Evolutionary conservation across 2,113 vertebrate species (phyloP).

Genomic region (Callipepla californica): DNA sequence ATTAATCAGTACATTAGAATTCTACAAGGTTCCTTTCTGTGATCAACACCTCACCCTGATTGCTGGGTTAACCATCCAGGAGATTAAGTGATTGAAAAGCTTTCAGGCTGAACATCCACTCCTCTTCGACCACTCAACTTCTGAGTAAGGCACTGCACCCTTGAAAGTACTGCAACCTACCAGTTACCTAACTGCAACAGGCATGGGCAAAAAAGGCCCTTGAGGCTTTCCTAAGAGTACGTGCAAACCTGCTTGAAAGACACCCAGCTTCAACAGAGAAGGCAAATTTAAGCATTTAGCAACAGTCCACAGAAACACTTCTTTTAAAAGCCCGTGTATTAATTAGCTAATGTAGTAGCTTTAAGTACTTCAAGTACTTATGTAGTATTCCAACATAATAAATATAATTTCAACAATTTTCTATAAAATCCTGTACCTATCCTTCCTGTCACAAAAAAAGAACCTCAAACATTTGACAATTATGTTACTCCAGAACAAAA

Average conservation of each 20-base stretch:
- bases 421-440: background rate
- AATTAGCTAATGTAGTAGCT: background rate
- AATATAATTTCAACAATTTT: background rate
- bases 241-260: background rate
- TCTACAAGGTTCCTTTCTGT: background rate
- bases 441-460: background rate
- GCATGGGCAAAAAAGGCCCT: background rate
- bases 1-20: background rate
- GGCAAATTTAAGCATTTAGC: background rate
- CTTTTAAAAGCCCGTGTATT: background rate
- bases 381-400: background rate
- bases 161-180: background rate
- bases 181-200: background rate
- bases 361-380: too few species aligned
- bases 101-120: background rate
- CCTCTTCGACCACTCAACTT: background rate
- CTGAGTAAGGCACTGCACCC: background rate
- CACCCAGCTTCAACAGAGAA: background rate
- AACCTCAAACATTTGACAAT: background rate
- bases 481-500: background rate
- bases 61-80: rapidly evolving
- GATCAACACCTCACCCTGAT: background rate
- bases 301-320: background rate
- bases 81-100: background rate
- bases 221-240: background rate